Base-by-base conservation (phyloP, 2,888 invertebrate species). In the Siphlonurus alternatus region DNA sequence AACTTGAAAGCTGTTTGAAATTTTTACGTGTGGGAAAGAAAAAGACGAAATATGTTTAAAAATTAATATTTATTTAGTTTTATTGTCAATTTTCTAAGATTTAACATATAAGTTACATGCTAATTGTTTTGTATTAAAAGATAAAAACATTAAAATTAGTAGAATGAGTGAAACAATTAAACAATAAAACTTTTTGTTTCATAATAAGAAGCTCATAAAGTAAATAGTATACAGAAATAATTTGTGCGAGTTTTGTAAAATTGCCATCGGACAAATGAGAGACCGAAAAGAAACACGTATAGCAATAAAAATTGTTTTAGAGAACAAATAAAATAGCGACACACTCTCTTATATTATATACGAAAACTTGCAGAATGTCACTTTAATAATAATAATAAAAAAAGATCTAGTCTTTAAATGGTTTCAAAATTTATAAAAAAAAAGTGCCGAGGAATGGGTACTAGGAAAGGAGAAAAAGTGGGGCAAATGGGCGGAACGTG, bases 401-500 rank as follows among this genome's bases (percentile, higher is more conserved):
- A 38, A 38, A 38, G 5, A 38, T 38, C 5, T 38, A 38, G 5
- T 38, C 38, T 38, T 38, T 38, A 38, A 38, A 38, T 38, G 38
- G 38, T 38, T 38, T 38, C 7, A 38, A 38, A 38, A 38, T 38
- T 38, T 5, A 38, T 38, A 38, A 38, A 38, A 38, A 38, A 38
- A 38, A 38, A 10, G 38, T 38, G 15, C 38, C 15, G 15, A 38
- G 15, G 15, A 38, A 38, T 38, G 5, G 38, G 38, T 38, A 38
- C 38, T 38, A 38, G 38, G 38, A n/a, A 24, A 24, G 22, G 61
- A 60, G 60, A 60, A 60, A 60, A 61, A 61, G 25, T 24, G 61
- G 25, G 61, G 61, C 61, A 25, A 61, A 38, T 24, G 61, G 25
- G 61, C 61, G 23, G 61, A n/a, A 61, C 61, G 38, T 23, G 61